Conservation (phyloP, 2,797 vertebrate genomes). For the Arremon aurantiirostris region DNA sequence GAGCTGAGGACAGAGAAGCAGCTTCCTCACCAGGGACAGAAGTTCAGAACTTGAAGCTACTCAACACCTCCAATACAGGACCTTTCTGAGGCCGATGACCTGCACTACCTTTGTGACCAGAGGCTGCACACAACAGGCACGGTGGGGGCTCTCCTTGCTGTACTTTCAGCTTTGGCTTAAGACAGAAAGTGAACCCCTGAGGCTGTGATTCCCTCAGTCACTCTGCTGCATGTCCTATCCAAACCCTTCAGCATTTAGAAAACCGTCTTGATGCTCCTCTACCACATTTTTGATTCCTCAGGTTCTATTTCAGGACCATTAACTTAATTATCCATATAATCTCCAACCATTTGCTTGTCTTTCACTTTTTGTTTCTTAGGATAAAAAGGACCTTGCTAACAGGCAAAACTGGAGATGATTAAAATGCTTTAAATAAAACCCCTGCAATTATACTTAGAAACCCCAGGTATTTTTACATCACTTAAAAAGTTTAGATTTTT, state of each 20-base stretch:
- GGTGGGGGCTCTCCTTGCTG: not conserved
- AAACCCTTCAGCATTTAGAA: not conserved
- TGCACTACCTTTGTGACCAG: not conserved
- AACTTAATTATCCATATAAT: not conserved
- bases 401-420: not conserved
- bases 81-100: not conserved
- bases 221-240: not conserved
- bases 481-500: not conserved
- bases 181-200: not conserved
- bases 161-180: not conserved
- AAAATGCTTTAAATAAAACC: constrained; percentile 1
- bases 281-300: not conserved
- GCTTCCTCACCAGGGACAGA: not conserved
- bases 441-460: not conserved
- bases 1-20: not conserved
- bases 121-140: not conserved
- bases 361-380: not conserved
- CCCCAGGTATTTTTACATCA: not conserved
- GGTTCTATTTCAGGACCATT: not conserved
- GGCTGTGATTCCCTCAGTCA: not conserved
- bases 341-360: not conserved
- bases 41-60: not conserved
- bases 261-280: not conserved
- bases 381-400: not conserved
- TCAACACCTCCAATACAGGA: not conserved